These are phyloP conservation scores for Drosophila acutilabella DNA, from an alignment of 2,888 invertebrate genomes.

Conservation along the genomic window DNA sequence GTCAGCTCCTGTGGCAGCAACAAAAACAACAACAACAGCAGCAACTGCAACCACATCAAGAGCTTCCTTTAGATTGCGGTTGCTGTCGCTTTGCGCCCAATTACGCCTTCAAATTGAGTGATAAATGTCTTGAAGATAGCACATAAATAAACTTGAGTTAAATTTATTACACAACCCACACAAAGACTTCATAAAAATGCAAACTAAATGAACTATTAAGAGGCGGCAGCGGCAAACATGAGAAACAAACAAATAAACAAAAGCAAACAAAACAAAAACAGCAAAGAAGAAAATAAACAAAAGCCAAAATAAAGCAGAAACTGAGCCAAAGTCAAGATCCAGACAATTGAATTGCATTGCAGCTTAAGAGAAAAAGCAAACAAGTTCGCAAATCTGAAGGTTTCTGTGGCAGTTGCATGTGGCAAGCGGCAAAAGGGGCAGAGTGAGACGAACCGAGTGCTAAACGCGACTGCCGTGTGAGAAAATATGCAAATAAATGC, in stretches of 20 bases:
- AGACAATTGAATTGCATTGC: conserved; percentile 36
- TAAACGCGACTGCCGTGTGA: conserved; percentile 67
- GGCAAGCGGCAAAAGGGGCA: not conserved
- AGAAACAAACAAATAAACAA: conserved; percentile 62
- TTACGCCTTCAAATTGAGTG: conserved; percentile 82
- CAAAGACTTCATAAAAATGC: conserved; percentile 82
- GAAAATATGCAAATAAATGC: conserved; percentile 82
- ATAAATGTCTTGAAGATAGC: conserved; percentile 79
- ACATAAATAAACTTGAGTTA: conserved; percentile 81
- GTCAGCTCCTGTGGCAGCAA: conserved; percentile 43
- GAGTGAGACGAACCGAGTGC: conserved; percentile 21
- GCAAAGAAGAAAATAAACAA: conserved; percentile 10
- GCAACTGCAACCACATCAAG: not conserved
- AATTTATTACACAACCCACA: conserved; percentile 82
- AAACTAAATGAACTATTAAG: conserved; percentile 81
- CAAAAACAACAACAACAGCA: no score
- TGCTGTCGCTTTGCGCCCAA: conserved; percentile 80
- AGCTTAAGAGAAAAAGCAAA: conserved; percentile 41
- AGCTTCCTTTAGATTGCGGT: conserved; percentile 32
- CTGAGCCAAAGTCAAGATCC: conserved; percentile 40
- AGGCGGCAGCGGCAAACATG: conserved; percentile 77
- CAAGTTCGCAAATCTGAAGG: conserved; percentile 41
- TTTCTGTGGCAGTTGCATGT: not conserved
- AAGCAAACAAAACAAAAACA: conserved; percentile 32
- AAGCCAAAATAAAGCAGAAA: conserved; percentile 37